Base-by-base conservation (phyloP, 2,797 vertebrate species). In the Clarias fuscus region DNA sequence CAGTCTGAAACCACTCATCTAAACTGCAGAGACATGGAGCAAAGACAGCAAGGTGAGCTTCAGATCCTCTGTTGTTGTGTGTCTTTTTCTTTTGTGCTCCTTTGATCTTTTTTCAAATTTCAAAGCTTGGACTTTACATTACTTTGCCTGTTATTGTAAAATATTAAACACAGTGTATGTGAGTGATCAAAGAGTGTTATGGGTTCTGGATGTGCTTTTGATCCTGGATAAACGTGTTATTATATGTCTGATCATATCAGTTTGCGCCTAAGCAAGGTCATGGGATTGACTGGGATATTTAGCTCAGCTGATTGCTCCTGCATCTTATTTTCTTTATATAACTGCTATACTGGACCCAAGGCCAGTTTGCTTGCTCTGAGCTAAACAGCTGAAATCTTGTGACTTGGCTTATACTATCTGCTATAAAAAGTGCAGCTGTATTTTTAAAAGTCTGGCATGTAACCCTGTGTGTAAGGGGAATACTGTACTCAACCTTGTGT, bases 41-140 rank as follows among this genome's bases (percentile, higher is more conserved):
- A 91, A 83, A 92, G 91, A 88, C 94, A 95, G 87, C 95, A 94
- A 92, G 95, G 95, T 96, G 90, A 94, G 80, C 7, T 56, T 71
- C 27, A 56, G 17, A 33, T 72, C 37, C 15, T 64, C 7, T 80
- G n/a, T 62, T 8, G 11, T 24, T 43, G 43, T 43, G 43, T 10
- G 43, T 48, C 48, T 11, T 48, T 48, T 48, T 48, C 48, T 37
- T 62, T 24, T 22, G 20, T 37, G 20, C 33, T 62, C 24, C 10
- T 65, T 81, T 65, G 24, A 37, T 64, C 33, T 40, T 53, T 22
- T 40, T 53, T 22, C 3, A 56, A 56, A 30, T 27, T 6, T 24
- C 24, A 22, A 30, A 33, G 40, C 20, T 48, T 68, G n/a, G 18
- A 40, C 8, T 75, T 22, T 72, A 43, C 43, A 10, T 40, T 14